Percentiles rank a stretch among this genome's conserved stretches.
These are phyloP conservation scores for Tetranychus urticae DNA, from an alignment of 1,140 invertebrate genomes.

Conservation along the genomic window DNA sequence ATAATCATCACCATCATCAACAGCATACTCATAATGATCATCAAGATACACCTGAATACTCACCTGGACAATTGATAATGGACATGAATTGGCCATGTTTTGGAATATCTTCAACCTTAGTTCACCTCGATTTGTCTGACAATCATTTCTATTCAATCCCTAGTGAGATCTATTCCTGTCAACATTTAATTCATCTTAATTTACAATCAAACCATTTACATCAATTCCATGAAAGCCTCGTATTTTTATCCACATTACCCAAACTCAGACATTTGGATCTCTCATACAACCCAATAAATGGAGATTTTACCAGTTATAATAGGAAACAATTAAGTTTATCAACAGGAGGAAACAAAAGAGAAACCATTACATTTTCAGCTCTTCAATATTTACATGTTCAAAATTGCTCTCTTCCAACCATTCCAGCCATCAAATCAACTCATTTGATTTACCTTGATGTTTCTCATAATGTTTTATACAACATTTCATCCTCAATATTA, in stretches of 20 bases:
- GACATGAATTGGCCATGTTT: background rate
- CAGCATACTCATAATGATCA: background rate
- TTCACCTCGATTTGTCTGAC: slow-evolving; percentile 1
- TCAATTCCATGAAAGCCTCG: no score
- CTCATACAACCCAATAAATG: no score
- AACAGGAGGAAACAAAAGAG: no score
- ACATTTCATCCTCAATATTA: slow-evolving; percentile 4
- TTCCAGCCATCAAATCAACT: background rate
- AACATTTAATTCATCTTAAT: no score
- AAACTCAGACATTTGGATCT: no score
- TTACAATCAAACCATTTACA: no score
- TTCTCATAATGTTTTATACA: slow-evolving; percentile 8
- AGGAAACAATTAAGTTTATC: no score
- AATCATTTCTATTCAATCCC: slow-evolving; percentile 1
- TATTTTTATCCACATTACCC: no score
- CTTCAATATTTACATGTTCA: no score
- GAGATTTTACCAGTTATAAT: no score
- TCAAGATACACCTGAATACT: background rate
- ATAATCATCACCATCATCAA: background rate
- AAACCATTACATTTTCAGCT: no score
- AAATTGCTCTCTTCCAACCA: background rate
- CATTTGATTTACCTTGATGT: slow-evolving; percentile 5
- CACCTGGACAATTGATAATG: no score
- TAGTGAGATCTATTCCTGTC: background rate
- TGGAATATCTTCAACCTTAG: background rate